Evolutionary conservation across 92 coral and sea anemone genomes (phyloP).

Genomic region (Bergia puertoricense): DNA sequence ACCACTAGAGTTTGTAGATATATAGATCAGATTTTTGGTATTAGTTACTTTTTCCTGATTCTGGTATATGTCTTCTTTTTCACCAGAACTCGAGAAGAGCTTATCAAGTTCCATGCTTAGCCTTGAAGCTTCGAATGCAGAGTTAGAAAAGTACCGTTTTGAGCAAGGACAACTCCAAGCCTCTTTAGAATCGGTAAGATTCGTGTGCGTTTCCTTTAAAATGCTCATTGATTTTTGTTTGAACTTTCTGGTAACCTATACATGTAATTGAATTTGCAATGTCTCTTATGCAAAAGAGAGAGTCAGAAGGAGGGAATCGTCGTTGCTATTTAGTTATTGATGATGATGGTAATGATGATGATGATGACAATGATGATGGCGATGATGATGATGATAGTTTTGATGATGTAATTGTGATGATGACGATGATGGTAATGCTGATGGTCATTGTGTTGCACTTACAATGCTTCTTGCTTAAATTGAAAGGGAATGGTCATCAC

Average conservation of each 20-base stretch:
- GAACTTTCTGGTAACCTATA: not conserved
- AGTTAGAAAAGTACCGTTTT: constrained; percentile 87
- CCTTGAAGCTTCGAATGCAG: constrained; percentile 96
- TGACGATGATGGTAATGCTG: not conserved
- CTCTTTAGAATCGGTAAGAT: constrained; percentile 80
- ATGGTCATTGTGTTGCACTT: too few relatives aligned
- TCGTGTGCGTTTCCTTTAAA: not conserved
- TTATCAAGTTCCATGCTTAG: constrained; percentile 91
- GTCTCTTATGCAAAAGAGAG: too few relatives aligned
- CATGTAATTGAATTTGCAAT: too few relatives aligned
- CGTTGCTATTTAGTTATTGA: too few relatives aligned
- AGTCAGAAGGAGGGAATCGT: too few relatives aligned
- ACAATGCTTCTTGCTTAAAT: too few relatives aligned
- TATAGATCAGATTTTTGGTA: too few relatives aligned
- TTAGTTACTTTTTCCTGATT: not conserved
- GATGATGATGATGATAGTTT: not conserved
- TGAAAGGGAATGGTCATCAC: too few relatives aligned
- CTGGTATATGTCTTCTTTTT: not conserved
- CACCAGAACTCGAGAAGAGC: constrained; percentile 91
- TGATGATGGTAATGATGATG: not conserved
- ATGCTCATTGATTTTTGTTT: too few relatives aligned
- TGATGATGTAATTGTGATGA: not conserved
- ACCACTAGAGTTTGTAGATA: not conserved
- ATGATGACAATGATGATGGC: not conserved
- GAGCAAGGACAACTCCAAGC: constrained; percentile 89